These are phyloP conservation scores for Nothoprocta perdicaria DNA, from an alignment of 2,113 vertebrate genomes.

Conservation along the genomic window DNA sequence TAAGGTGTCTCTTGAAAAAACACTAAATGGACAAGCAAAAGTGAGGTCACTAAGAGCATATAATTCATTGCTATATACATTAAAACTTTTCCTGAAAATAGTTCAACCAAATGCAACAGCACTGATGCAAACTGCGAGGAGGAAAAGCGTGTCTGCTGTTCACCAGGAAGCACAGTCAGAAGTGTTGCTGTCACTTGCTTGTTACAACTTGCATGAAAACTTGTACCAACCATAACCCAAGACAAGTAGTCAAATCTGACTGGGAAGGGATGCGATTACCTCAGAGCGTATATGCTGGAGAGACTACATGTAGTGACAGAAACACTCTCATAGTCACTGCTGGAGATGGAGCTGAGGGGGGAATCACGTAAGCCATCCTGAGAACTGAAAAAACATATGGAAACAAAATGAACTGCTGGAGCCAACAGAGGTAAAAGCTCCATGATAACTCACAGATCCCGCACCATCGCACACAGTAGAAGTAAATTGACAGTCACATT, in stretches of 20 bases:
- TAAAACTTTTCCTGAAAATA: background rate
- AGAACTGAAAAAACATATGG: constrained; percentile 82
- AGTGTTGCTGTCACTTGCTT: constrained; percentile 68
- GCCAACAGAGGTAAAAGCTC: constrained; percentile 49
- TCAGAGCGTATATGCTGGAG: constrained; percentile 87
- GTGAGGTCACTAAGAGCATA: background rate
- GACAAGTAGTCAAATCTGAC: constrained; percentile 48
- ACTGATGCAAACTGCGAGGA: background rate
- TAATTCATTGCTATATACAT: background rate
- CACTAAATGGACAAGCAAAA: background rate
- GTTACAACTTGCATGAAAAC: background rate
- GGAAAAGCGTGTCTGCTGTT: background rate
- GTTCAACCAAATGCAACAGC: background rate
- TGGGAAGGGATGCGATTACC: constrained; percentile 79
- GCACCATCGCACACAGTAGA: background rate
- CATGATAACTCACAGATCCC: constrained; percentile 1
- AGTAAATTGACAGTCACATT: background rate
- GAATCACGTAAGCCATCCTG: constrained; percentile 83
- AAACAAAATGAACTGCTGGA: constrained; percentile 72
- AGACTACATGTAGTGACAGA: constrained; percentile 94
- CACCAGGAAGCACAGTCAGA: constrained; percentile 37
- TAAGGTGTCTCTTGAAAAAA: background rate
- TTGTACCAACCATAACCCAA: constrained; percentile 38
- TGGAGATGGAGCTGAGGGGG: constrained; percentile 88
- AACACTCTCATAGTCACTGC: constrained; percentile 93